phyloP scores from a whole-genome alignment of 2,113 vertebrate species.

The Mormyrus iriodes region DNA sequence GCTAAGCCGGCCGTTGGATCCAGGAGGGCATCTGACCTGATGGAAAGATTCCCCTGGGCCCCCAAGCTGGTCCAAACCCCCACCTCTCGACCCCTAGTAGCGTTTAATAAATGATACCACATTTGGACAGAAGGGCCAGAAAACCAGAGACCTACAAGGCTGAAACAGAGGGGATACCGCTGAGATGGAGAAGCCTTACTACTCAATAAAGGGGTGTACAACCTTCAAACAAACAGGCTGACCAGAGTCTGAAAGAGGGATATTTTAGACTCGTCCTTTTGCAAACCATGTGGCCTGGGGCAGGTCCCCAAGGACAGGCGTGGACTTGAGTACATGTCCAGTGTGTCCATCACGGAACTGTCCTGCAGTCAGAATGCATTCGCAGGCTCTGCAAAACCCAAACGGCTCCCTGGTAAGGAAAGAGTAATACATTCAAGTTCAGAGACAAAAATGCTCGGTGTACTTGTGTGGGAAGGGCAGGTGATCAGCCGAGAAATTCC shows the following conservation, averaged over 20 bases:
- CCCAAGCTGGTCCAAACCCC: not conserved
- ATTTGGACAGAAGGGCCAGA: not conserved
- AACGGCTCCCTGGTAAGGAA: constrained; percentile 22
- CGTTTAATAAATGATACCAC: not conserved
- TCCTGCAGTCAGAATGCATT: not conserved
- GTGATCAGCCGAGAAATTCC: constrained; percentile 22
- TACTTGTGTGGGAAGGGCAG: constrained; percentile 21
- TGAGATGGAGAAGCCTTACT: not conserved
- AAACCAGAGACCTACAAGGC: not conserved
- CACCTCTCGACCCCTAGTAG: not conserved
- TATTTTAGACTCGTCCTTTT: constrained; percentile 17
- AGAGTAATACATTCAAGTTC: constrained; percentile 29
- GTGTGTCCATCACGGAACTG: not conserved
- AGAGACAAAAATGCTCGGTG: constrained; percentile 31
- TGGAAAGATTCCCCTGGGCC: not conserved
- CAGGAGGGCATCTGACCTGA: not conserved
- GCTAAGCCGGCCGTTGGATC: not conserved
- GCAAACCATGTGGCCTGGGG: not conserved
- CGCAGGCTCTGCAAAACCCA: constrained; percentile 11
- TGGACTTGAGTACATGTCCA: not conserved
- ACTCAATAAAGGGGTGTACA: not conserved
- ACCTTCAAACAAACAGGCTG: not conserved
- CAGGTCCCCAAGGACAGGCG: not conserved
- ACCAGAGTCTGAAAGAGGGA: not conserved
- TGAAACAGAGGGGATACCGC: not conserved